These are phyloP conservation scores for Sthenelais limicola DNA, from an alignment of 2,888 invertebrate species.

Conservation along the genomic window DNA sequence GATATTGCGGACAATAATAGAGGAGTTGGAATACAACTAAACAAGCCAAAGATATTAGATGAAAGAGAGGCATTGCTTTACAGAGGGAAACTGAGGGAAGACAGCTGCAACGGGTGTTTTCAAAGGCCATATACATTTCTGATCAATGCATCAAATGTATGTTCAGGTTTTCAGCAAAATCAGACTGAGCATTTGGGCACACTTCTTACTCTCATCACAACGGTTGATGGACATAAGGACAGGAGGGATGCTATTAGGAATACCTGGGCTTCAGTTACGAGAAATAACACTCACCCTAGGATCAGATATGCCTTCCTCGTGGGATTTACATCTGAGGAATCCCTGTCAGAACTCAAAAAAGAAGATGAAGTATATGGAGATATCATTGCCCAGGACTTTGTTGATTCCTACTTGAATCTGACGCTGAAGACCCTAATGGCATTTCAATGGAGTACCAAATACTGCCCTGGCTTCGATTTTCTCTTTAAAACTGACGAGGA, in stretches of 20 bases:
- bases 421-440: slow-evolving; percentile 37
- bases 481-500: slow-evolving; percentile 48
- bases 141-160: slow-evolving; percentile 22
- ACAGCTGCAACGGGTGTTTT: slow-evolving; percentile 6
- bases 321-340: not conserved
- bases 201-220: slow-evolving; percentile 9
- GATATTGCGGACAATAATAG: too few relatives aligned
- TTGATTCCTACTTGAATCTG: slow-evolving; percentile 30
- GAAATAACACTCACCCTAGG: slow-evolving; percentile 6
- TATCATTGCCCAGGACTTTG: slow-evolving; percentile 1
- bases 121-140: slow-evolving; percentile 11
- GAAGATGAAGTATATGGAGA: not conserved
- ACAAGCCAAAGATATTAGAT: too few relatives aligned
- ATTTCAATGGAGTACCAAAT: slow-evolving; percentile 7
- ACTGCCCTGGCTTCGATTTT: slow-evolving; percentile 32
- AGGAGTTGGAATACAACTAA: too few relatives aligned
- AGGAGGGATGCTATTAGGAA: slow-evolving; percentile 1
- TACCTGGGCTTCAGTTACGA: not conserved
- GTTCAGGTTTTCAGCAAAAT: too few relatives aligned
- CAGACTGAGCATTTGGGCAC: not conserved
- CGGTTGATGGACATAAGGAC: not conserved
- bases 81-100: too few relatives aligned
- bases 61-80: too few relatives aligned
- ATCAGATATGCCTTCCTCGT: slow-evolving; percentile 20
- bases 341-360: not conserved